Evolutionary conservation across 2,113 vertebrate genomes (phyloP).

Genomic region (Petrocephalus microphthalmus): DNA sequence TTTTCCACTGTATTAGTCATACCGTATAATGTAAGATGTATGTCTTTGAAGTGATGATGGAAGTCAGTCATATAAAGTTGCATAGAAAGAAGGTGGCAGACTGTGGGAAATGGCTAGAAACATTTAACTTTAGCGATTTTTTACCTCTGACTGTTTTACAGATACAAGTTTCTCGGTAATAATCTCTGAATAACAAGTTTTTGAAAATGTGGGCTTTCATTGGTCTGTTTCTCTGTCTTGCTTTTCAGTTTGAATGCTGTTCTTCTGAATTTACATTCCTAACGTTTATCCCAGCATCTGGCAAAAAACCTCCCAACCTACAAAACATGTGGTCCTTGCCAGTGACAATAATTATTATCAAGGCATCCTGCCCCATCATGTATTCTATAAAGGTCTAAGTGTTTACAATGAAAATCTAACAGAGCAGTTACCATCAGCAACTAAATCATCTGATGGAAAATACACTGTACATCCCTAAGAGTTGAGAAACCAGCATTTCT

Average conservation of each 20-base stretch:
- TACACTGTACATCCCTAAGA: neutral
- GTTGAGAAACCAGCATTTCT: neutral
- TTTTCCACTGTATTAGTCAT: neutral
- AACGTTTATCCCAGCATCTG: neutral
- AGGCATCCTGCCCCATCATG: neutral
- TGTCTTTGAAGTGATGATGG: neutral
- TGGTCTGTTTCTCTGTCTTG: neutral
- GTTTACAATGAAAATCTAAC: neutral
- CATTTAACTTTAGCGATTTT: neutral
- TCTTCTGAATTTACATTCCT: neutral
- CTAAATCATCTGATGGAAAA: neutral
- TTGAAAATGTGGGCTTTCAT: neutral
- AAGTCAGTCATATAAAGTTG: neutral
- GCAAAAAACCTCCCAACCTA: neutral
- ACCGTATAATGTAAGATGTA: neutral
- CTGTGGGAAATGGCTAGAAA: neutral
- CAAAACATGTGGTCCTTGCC: neutral
- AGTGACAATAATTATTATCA: neutral
- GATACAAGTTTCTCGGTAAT: neutral
- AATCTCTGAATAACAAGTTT: neutral
- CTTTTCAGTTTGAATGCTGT: neutral
- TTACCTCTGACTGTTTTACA: neutral
- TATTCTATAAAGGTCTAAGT: neutral
- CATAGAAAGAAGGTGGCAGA: neutral
- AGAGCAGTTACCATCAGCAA: neutral